Percentiles rank a stretch among this genome's conserved stretches.
phyloP scores from a whole-genome alignment of 2,113 vertebrate species.

The Panthera uncia region DNA sequence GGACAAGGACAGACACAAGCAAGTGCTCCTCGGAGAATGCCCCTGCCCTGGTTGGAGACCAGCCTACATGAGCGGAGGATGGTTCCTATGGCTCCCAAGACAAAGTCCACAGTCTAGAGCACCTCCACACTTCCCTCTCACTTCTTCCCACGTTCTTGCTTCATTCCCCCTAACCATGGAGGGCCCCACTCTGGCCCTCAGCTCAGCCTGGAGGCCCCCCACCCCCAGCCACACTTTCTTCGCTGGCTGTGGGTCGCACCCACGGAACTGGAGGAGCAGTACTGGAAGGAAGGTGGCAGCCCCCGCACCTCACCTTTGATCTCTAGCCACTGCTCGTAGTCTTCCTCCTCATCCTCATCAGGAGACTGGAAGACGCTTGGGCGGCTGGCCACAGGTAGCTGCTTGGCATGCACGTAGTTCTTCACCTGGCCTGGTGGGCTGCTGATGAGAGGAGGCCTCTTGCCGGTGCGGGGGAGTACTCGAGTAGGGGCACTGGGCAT shows the following conservation, averaged over 20 bases:
- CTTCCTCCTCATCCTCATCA: conserved; percentile 93
- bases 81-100: background rate
- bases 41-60: background rate
- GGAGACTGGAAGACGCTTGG: conserved; percentile 95
- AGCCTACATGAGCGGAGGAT: background rate
- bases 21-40: background rate
- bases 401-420: conserved; percentile 90
- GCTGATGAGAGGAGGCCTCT: conserved; percentile 89
- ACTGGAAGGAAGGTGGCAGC: background rate
- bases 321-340: conserved; percentile 90
- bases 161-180: background rate
- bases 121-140: background rate
- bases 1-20: background rate
- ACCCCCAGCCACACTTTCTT: background rate
- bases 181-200: background rate
- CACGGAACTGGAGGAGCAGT: background rate
- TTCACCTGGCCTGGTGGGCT: conserved; percentile 92
- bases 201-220: background rate
- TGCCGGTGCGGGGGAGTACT: conserved; percentile 70
- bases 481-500: conserved; percentile 71
- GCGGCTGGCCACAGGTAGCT: conserved; percentile 87
- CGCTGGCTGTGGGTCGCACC: background rate
- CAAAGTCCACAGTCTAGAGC: background rate
- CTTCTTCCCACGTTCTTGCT: background rate
- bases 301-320: conserved; percentile 85